Conservation (phyloP, 2,888 invertebrate species). For the Schizotus pectinicornis region DNA sequence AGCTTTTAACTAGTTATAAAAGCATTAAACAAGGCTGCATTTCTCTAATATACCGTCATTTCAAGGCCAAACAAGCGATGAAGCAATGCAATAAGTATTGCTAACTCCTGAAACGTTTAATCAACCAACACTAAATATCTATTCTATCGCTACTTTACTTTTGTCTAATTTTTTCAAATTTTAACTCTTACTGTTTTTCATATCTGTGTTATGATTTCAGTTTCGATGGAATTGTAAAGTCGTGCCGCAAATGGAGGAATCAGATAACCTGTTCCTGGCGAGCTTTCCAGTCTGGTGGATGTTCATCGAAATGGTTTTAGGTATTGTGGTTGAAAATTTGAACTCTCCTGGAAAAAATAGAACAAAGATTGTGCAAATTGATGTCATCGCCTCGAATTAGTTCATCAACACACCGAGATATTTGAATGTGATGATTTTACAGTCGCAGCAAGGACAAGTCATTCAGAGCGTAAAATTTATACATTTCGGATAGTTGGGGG, state of each 20-base stretch:
- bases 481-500: neutral
- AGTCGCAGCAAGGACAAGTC: conserved; percentile 38
- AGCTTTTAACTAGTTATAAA: too few relatives aligned
- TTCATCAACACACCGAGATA: conserved; percentile 33
- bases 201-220: too few relatives aligned
- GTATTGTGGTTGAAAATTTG: conserved; percentile 9
- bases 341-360: conserved; percentile 28
- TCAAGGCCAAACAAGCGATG: too few relatives aligned
- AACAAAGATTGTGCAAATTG: conserved; percentile 37
- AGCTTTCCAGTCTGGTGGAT: conserved; percentile 23
- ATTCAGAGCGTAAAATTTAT: conserved; percentile 44
- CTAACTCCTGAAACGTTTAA: too few relatives aligned
- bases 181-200: too few relatives aligned
- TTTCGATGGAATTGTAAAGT: too few relatives aligned
- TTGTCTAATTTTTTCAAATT: too few relatives aligned
- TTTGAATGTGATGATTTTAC: conserved; percentile 15
- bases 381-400: conserved; percentile 39
- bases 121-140: too few relatives aligned
- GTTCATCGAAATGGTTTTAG: conserved; percentile 15
- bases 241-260: neutral
- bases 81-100: too few relatives aligned
- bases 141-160: too few relatives aligned
- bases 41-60: too few relatives aligned
- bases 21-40: too few relatives aligned
- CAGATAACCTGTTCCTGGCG: conserved; percentile 5